A percentile compares a stretch with the other conserved stretches of the same genome.
Conservation (phyloP, 2,888 invertebrate species). For the Dromius quadrimaculatus region DNA sequence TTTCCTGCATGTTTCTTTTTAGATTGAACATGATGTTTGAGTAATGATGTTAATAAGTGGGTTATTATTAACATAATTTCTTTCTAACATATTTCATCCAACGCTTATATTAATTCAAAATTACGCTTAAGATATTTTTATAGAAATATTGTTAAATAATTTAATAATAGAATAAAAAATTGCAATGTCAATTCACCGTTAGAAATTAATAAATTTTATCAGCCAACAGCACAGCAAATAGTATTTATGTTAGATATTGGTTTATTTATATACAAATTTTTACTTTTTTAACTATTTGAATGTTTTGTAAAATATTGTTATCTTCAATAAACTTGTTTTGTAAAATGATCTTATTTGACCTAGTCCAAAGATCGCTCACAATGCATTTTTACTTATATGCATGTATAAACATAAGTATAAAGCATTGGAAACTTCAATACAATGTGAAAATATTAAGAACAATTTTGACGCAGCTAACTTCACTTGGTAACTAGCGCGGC, state of each 20-base stretch:
- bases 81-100: conserved; percentile 48
- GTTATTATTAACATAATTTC: conserved; percentile 35
- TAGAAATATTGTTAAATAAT: conserved; percentile 22
- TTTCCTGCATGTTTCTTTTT: conserved; percentile 51
- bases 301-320: conserved; percentile 48
- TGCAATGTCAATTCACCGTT: conserved; percentile 37
- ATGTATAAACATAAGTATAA: too few species aligned
- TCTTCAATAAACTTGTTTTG: conserved; percentile 50
- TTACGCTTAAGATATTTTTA: conserved; percentile 44
- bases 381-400: conserved; percentile 21
- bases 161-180: conserved; percentile 6
- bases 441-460: neutral
- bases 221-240: neutral
- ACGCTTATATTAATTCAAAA: conserved; percentile 46
- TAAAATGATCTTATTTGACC: conserved; percentile 49
- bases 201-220: conserved; percentile 14
- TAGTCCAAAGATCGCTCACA: conserved; percentile 9
- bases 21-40: conserved; percentile 53
- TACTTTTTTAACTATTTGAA: conserved; percentile 42
- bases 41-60: conserved; percentile 29
- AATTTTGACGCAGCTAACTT: too few species aligned
- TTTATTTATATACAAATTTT: conserved; percentile 23
- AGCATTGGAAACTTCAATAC: neutral
- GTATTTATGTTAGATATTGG: conserved; percentile 18
- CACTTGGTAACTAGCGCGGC: too few species aligned